These are phyloP conservation scores for Ia io DNA, from an alignment of 2,113 vertebrate genomes.

Conservation along the genomic window DNA sequence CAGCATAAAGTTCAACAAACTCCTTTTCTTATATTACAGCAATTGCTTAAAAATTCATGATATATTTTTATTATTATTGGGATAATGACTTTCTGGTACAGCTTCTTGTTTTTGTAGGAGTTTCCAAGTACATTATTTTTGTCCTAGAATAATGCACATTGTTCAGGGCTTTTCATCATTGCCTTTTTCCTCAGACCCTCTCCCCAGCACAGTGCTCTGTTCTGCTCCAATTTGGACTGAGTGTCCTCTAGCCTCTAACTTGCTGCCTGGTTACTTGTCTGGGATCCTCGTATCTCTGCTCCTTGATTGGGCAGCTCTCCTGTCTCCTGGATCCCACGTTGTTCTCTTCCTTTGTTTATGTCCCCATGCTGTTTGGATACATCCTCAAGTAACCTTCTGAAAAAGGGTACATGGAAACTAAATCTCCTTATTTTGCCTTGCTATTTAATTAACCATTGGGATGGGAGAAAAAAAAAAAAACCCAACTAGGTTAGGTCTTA, in stretches of 20 bases:
- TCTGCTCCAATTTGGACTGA: not conserved
- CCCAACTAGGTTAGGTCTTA: not conserved
- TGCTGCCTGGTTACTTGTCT: not conserved
- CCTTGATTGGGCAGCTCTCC: not conserved
- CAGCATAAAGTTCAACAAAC: not conserved
- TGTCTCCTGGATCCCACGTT: not conserved
- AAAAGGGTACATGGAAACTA: not conserved
- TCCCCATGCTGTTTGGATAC: not conserved
- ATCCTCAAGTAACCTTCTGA: not conserved
- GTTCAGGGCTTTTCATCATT: not conserved
- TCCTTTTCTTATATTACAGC: not conserved
- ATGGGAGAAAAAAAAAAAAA: not conserved
- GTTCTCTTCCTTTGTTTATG: not conserved
- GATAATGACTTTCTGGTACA: not conserved
- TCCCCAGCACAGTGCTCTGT: not conserved
- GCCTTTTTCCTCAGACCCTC: not conserved
- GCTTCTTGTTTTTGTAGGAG: not conserved
- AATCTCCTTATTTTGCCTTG: not conserved
- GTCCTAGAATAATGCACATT: not conserved
- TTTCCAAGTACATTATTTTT: conserved; percentile 2
- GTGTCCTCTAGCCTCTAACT: not conserved
- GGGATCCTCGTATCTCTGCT: not conserved
- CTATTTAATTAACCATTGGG: not conserved
- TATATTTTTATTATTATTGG: not conserved
- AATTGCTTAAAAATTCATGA: not conserved